Evolutionary conservation across 2,888 invertebrate species (phyloP), one percentile per base, ranked within the genome.

Genomic region (Trichogramma dendrolimi): DNA sequence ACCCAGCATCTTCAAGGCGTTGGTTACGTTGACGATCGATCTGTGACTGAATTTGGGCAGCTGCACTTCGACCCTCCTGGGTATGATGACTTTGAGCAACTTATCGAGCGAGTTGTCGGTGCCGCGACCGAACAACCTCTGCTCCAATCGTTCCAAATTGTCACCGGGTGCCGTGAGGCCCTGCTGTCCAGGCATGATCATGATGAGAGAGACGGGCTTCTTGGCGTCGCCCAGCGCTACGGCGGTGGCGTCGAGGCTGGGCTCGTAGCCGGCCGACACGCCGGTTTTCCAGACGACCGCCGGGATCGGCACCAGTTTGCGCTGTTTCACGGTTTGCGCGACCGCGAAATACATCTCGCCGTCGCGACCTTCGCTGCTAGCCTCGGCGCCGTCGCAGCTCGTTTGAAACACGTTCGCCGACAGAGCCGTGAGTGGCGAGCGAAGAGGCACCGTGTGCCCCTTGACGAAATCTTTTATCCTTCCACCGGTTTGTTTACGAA

Each of bases 311-410:
- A 94, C 87, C 5, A 94, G 80, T 54, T 92, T 86, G 42, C 91
- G 84, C 75, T 91, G 91, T 39, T 91, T 84, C 3, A 91, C 87
- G 6, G 88, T 88, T 0, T 90, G 92, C 49, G 89, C 86, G 0
- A 91, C 91, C 42, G 91, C 91, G 78, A 92, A 93, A 78, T 91
- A 92, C 83, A 92, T 86, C 80, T 93, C 92, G 0, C 92, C 92
- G 71, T 92, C 92, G 55, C 92, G 83, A 39, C 91, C 91, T 47
- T 86, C 85, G 0, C 87, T 87, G 0, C 91, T 90, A 4, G 87
- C 88, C 41, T 82, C 82, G 0, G 86, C 83, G 73, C 90, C 90
- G 72, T 92, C 84, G 76, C 92, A 93, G 71, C 92, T 91, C 14
- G 91, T 92, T 86, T 92, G 86, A 76, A 91, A 92, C 62, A 92